Conservation (phyloP, 2,888 invertebrate genomes). For the Lissonota sp. region DNA sequence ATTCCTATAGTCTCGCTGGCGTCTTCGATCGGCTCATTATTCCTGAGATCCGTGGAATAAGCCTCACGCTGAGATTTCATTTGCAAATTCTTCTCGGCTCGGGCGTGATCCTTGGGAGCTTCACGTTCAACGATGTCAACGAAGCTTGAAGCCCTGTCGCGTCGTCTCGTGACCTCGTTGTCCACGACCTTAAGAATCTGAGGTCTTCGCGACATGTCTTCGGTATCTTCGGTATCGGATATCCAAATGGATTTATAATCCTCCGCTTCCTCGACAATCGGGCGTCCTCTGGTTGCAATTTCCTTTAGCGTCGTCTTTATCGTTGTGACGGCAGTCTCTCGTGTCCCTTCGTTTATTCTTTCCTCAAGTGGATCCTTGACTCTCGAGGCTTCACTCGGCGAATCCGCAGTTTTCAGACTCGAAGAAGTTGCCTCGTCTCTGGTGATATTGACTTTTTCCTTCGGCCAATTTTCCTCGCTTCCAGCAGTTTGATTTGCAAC, state of each 20-base stretch:
- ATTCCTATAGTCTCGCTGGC: not conserved
- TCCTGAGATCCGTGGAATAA: constrained; percentile 5
- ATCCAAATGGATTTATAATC: constrained; percentile 79
- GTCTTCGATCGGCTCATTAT: not conserved
- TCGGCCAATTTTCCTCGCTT: constrained; percentile 7
- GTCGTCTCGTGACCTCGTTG: constrained; percentile 78
- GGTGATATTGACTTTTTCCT: constrained; percentile 7
- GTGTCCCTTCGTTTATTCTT: constrained; percentile 14
- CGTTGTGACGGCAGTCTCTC: constrained; percentile 1
- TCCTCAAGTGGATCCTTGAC: constrained; percentile 29
- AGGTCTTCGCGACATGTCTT: constrained; percentile 82
- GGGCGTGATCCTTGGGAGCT: not conserved
- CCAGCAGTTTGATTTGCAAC: constrained; percentile 12
- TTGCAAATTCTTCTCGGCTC: constrained; percentile 16
- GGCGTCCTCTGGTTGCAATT: constrained; percentile 26
- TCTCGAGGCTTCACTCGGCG: constrained; percentile 28
- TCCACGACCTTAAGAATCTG: constrained; percentile 81
- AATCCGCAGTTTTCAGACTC: constrained; percentile 23
- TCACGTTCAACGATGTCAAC: constrained; percentile 64
- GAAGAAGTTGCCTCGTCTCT: constrained; percentile 11
- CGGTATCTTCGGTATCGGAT: constrained; percentile 74
- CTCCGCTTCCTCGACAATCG: constrained; percentile 75
- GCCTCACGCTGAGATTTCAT: constrained; percentile 12
- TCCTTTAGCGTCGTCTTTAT: constrained; percentile 25
- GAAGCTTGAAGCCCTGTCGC: constrained; percentile 63